These are phyloP conservation scores for Blastobasis adustella DNA, from an alignment of 2,888 invertebrate species.

Conservation along the genomic window DNA sequence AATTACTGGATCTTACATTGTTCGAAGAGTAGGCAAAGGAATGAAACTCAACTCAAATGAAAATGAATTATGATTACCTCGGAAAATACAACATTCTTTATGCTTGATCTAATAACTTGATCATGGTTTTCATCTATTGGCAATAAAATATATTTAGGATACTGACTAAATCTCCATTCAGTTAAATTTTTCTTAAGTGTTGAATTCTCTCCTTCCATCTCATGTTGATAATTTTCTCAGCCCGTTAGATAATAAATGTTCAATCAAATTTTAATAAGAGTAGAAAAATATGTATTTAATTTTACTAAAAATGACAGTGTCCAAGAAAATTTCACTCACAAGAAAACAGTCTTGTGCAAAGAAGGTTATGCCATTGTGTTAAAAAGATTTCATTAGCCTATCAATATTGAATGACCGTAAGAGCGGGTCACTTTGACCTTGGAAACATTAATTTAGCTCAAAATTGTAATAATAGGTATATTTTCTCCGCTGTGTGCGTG, in stretches of 20 bases:
- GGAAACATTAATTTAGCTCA: too few relatives aligned
- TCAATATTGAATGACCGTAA: too few relatives aligned
- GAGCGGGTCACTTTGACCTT: too few relatives aligned
- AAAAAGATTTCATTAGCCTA: too few relatives aligned
- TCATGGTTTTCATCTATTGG: slow-evolving; percentile 77
- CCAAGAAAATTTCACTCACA: too few relatives aligned
- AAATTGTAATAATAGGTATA: too few relatives aligned
- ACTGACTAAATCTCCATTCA: slow-evolving; percentile 64
- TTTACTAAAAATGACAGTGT: slow-evolving; percentile 1
- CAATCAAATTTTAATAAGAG: not conserved
- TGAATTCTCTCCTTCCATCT: slow-evolving; percentile 61
- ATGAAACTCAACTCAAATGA: not conserved
- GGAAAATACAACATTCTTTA: slow-evolving; percentile 76
- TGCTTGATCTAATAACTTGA: slow-evolving; percentile 50
- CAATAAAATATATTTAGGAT: slow-evolving; percentile 62
- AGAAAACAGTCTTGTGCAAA: too few relatives aligned
- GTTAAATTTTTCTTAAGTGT: slow-evolving; percentile 52
- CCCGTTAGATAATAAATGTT: not conserved
- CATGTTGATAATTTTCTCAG: slow-evolving; percentile 21
- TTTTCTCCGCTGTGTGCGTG: too few relatives aligned
- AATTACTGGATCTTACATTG: not conserved
- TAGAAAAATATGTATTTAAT: slow-evolving; percentile 3
- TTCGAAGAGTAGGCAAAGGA: not conserved
- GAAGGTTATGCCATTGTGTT: too few relatives aligned
- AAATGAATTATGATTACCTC: slow-evolving; percentile 35